phyloP scores from a whole-genome alignment of 2,888 invertebrate species.

The Lissonota sp. region DNA sequence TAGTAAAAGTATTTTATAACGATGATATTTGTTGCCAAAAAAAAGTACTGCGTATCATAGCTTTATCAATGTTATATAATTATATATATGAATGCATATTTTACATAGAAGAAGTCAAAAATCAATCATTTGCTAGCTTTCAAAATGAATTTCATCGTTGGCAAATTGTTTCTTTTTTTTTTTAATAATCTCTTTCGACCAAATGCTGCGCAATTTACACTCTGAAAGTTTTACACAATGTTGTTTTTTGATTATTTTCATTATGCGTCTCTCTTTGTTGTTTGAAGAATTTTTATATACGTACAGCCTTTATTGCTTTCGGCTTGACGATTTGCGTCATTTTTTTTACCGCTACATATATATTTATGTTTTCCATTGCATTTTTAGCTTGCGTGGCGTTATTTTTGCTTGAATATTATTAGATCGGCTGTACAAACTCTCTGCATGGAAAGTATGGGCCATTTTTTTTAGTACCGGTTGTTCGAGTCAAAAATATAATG shows the following conservation, averaged over 20 bases:
- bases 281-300: slow-evolving; percentile 25
- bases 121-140: slow-evolving; percentile 48
- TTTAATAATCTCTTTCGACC: slow-evolving; percentile 28
- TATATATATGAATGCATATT: slow-evolving; percentile 57
- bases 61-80: slow-evolving; percentile 63
- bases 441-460: slow-evolving; percentile 46
- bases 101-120: slow-evolving; percentile 37
- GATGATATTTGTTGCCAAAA: slow-evolving; percentile 66
- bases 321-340: slow-evolving; percentile 37
- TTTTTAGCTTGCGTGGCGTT: slow-evolving; percentile 26
- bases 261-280: not conserved
- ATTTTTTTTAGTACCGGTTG: slow-evolving; percentile 29
- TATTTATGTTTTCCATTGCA: slow-evolving; percentile 7
- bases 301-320: slow-evolving; percentile 41
- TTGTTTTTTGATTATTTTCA: slow-evolving; percentile 21
- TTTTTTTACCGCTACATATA: slow-evolving; percentile 2
- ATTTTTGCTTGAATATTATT: slow-evolving; percentile 21
- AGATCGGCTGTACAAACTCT: slow-evolving; percentile 29
- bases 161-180: slow-evolving; percentile 10
- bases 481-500: not conserved
- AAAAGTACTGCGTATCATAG: slow-evolving; percentile 61
- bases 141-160: not conserved
- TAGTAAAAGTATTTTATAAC: slow-evolving; percentile 62
- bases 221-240: slow-evolving; percentile 6
- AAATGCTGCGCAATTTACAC: slow-evolving; percentile 43